These are phyloP conservation scores for Formica selysi DNA, from an alignment of 1,140 invertebrate species.

Conservation along the genomic window DNA sequence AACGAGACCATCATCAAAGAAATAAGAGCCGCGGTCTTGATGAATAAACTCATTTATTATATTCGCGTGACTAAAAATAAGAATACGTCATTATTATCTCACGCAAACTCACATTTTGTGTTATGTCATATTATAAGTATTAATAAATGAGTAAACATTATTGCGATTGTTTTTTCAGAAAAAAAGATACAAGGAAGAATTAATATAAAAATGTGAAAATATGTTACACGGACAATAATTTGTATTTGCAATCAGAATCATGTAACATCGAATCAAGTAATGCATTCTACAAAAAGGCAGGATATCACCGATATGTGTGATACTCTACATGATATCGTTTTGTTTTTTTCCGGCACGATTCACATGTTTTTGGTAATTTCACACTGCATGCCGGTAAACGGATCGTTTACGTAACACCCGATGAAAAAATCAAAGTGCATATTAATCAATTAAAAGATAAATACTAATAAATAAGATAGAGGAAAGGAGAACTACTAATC, in stretches of 20 bases:
- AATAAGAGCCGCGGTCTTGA: neutral
- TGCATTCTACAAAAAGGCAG: neutral
- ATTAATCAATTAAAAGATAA: neutral
- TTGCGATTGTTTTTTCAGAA: neutral
- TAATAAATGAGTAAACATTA: neutral
- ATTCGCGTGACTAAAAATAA: slow-evolving; percentile 32
- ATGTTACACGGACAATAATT: neutral
- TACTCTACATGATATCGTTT: neutral
- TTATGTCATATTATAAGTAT: neutral
- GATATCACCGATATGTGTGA: neutral
- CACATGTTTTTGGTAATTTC: neutral
- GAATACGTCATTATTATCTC: neutral
- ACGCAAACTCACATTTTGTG: neutral
- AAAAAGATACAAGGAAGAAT: too few relatives aligned
- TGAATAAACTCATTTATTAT: slow-evolving; percentile 30
- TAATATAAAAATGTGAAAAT: neutral
- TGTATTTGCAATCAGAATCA: neutral
- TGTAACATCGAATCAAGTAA: neutral
- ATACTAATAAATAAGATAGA: neutral
- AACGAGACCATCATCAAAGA: neutral
- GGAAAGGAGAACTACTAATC: neutral
- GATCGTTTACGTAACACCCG: neutral
- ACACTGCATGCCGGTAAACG: neutral
- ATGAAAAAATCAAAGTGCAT: neutral
- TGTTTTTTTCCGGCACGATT: neutral